Evolutionary conservation across 2,113 vertebrate genomes (phyloP).

Genomic region (Felis chaus): DNA sequence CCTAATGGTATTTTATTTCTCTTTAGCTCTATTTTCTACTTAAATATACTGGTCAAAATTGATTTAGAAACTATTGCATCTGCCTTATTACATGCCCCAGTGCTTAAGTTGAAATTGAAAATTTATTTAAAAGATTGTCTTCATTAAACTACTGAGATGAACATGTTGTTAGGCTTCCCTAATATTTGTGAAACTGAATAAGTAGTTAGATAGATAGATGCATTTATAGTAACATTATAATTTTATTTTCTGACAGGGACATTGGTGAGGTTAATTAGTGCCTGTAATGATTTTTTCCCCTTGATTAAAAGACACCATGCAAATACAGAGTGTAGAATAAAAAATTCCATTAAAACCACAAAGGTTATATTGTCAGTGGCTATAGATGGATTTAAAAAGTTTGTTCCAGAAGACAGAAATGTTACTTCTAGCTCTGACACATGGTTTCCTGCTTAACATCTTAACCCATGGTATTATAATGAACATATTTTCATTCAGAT

Average conservation of each 20-base stretch:
- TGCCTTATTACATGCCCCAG: neutral
- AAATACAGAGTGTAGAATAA: constrained; percentile 51
- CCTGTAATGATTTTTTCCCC: constrained; percentile 46
- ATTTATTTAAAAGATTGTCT: constrained; percentile 45
- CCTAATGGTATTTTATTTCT: neutral
- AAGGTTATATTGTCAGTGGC: neutral
- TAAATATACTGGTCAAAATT: constrained; percentile 42
- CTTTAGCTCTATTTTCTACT: neutral
- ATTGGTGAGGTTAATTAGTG: constrained; percentile 59
- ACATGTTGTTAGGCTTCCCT: constrained; percentile 16
- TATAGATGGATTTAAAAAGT: neutral
- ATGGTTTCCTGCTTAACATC: neutral
- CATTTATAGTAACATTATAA: constrained; percentile 31
- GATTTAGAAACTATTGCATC: constrained; percentile 29
- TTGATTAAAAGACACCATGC: constrained; percentile 44
- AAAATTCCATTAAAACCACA: constrained; percentile 32
- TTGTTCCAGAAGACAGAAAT: neutral
- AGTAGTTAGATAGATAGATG: constrained; percentile 1
- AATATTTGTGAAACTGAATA: constrained; percentile 41
- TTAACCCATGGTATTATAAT: neutral
- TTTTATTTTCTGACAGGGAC: constrained; percentile 25
- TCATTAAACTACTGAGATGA: constrained; percentile 27
- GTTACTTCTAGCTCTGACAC: neutral
- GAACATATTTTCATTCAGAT: constrained; percentile 4
- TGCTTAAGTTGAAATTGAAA: neutral